phyloP scores from a whole-genome alignment of 1,140 invertebrate genomes.

The Pseudomyrmex sp. region DNA sequence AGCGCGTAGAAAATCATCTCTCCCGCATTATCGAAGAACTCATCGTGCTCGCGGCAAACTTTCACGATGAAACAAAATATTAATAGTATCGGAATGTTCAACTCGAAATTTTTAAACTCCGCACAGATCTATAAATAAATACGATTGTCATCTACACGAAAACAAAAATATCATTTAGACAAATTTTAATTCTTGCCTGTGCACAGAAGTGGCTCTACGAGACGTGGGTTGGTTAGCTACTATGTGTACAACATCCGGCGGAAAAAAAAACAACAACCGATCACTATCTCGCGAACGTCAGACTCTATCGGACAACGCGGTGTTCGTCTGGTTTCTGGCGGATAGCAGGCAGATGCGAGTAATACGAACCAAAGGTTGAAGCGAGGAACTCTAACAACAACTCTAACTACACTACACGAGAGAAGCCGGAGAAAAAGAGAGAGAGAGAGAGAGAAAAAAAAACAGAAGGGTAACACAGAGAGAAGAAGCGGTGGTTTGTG shows the following conservation, averaged over 20 bases:
- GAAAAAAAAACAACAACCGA: too few relatives aligned
- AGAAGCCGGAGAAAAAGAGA: background rate
- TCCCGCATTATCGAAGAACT: background rate
- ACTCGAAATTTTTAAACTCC: background rate
- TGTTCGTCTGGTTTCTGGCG: background rate
- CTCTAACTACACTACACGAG: background rate
- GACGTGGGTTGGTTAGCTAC: too few relatives aligned
- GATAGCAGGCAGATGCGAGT: background rate
- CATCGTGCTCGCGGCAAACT: background rate
- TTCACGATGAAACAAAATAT: background rate
- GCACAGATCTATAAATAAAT: background rate
- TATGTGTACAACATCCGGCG: background rate
- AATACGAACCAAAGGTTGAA: constrained; percentile 4
- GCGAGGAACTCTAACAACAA: background rate
- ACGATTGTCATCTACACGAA: background rate
- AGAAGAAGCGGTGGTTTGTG: too few relatives aligned
- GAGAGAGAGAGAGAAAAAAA: background rate
- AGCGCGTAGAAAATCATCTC: background rate
- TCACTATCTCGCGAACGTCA: background rate
- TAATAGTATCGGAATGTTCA: background rate
- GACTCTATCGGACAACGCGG: background rate
- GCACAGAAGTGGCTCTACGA: background rate
- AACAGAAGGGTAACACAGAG: too few relatives aligned
- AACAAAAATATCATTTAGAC: background rate
- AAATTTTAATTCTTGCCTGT: background rate